phyloP scores from a whole-genome alignment of 2,797 vertebrate genomes.

The Schizopygopsis malacanthus region DNA sequence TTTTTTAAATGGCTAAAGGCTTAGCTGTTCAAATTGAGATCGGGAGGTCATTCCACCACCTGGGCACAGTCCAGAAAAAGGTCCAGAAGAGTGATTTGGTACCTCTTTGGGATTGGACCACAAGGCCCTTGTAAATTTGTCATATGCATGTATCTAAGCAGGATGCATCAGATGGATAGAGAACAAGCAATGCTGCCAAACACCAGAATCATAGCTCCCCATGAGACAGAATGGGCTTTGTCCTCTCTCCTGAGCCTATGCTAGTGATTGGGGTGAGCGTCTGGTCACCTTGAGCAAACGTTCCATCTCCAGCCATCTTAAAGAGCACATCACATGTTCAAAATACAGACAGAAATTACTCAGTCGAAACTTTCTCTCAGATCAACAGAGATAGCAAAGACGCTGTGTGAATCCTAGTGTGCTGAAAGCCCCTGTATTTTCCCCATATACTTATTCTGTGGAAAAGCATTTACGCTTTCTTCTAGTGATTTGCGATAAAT shows the following conservation, averaged over 20 bases:
- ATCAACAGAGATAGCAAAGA: conserved; percentile 25
- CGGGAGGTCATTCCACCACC: too few species aligned
- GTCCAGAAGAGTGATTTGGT: too few species aligned
- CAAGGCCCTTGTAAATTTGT: not conserved
- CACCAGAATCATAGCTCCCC: not conserved
- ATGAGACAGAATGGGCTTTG: not conserved
- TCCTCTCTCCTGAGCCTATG: not conserved
- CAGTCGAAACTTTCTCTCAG: not conserved
- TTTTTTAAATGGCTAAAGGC: too few species aligned
- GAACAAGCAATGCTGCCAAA: not conserved
- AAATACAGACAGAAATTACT: conserved; percentile 29
- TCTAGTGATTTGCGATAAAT: not conserved
- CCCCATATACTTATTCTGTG: not conserved
- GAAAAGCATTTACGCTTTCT: not conserved
- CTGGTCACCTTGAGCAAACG: conserved; percentile 38
- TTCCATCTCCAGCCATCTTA: conserved; percentile 7
- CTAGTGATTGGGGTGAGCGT: conserved; percentile 43
- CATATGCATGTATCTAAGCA: not conserved
- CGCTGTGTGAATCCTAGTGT: not conserved
- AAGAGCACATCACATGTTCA: conserved; percentile 45
- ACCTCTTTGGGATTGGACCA: too few species aligned
- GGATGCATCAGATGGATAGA: not conserved
- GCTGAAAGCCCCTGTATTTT: not conserved
- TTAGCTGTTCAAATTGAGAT: too few species aligned
- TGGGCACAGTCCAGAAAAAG: too few species aligned